phyloP scores from a whole-genome alignment of 2,888 invertebrate genomes.

The Merodon equestris region DNA sequence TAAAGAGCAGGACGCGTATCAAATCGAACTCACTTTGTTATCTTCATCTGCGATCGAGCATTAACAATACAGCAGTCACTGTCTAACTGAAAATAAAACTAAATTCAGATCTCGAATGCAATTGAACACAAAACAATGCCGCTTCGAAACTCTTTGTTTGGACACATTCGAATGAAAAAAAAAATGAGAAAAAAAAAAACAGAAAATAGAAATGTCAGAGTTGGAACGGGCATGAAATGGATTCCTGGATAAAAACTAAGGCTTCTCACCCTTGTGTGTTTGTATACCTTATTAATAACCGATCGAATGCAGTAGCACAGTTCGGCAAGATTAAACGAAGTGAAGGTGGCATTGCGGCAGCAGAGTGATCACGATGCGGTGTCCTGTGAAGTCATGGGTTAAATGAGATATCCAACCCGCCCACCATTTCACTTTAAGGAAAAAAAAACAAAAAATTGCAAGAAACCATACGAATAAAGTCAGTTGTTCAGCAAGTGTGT shows the following conservation, averaged over 20 bases:
- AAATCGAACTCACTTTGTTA: slow-evolving; percentile 67
- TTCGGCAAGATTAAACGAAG: slow-evolving; percentile 74
- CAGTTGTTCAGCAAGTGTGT: slow-evolving; percentile 60
- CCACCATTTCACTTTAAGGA: slow-evolving; percentile 66
- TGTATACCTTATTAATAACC: slow-evolving; percentile 56
- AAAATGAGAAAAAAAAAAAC: slow-evolving; percentile 32
- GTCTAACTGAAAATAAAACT: slow-evolving; percentile 33
- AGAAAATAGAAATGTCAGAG: slow-evolving; percentile 36
- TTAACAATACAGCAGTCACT: slow-evolving; percentile 34
- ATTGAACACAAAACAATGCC: slow-evolving; percentile 67
- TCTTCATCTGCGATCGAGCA: slow-evolving; percentile 67
- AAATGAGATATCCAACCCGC: slow-evolving; percentile 75
- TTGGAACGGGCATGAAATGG: slow-evolving; percentile 3
- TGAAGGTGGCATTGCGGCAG: slow-evolving; percentile 66
- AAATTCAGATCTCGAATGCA: slow-evolving; percentile 58
- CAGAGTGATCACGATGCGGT: slow-evolving; percentile 38
- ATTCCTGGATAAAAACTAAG: slow-evolving; percentile 46
- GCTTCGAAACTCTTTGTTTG: slow-evolving; percentile 64
- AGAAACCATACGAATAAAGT: slow-evolving; percentile 68
- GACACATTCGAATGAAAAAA: slow-evolving; percentile 66
- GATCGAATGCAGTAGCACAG: slow-evolving; percentile 71
- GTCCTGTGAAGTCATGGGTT: slow-evolving; percentile 70
- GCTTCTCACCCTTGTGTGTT: slow-evolving; percentile 48
- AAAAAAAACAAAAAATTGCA: slow-evolving; percentile 75
- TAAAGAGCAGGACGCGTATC: slow-evolving; percentile 59